These are phyloP conservation scores for Halyomorpha halys DNA, from an alignment of 1,140 invertebrate species.

Conservation along the genomic window DNA sequence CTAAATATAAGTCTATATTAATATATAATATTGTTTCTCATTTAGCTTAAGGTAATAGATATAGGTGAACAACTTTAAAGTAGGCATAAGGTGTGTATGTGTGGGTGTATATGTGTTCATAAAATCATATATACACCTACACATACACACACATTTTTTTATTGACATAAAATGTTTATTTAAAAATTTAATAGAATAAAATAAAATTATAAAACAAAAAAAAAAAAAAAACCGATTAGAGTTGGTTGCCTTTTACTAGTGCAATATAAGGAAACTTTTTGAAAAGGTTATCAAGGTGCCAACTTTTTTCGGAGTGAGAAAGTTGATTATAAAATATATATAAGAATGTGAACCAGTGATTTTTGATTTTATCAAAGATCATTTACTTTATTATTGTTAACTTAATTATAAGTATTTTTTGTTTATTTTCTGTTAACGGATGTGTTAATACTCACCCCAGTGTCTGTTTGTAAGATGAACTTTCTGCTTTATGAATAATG, in stretches of 20 bases:
- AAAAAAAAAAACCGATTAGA: neutral
- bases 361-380: neutral
- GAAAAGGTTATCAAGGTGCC: neutral
- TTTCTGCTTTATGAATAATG: constrained; percentile 7
- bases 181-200: neutral
- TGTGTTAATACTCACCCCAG: constrained; percentile 7
- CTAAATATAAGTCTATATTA: no score
- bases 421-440: constrained; percentile 5
- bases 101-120: no score
- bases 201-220: neutral
- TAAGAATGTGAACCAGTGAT: neutral
- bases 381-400: constrained; percentile 2
- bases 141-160: neutral
- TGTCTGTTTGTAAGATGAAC: neutral
- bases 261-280: neutral
- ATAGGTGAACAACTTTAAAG: neutral
- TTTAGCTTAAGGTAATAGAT: constrained; percentile 2
- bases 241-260: neutral
- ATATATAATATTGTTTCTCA: neutral
- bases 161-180: neutral
- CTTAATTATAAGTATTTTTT: constrained; percentile 9
- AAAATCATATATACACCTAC: no score
- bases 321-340: neutral
- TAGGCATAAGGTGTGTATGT: neutral
- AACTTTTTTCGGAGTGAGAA: neutral